These are phyloP conservation scores for Polypterus senegalus DNA, from an alignment of 2,113 vertebrate species.

Conservation along the genomic window DNA sequence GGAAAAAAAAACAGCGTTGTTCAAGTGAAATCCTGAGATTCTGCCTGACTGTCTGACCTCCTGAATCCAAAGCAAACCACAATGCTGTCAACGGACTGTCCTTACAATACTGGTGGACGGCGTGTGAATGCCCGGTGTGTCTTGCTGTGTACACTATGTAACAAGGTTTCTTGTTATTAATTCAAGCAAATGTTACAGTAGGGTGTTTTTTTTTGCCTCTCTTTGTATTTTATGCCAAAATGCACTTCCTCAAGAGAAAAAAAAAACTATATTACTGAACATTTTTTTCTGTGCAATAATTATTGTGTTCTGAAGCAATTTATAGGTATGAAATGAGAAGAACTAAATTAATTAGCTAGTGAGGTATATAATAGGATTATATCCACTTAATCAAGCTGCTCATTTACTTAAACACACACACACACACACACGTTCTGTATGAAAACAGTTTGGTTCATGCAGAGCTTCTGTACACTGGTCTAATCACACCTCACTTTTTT, in stretches of 20 bases:
- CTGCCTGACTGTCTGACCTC: no score
- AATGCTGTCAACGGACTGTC: no score
- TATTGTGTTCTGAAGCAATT: conserved; percentile 4
- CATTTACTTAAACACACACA: no score
- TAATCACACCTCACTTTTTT: no score
- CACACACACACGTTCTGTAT: no score
- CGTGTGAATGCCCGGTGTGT: background rate
- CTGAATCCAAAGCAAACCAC: no score
- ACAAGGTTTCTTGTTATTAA: conserved; percentile 3
- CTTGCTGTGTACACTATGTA: background rate
- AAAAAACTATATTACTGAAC: conserved; percentile 6
- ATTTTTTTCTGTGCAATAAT: conserved; percentile 2
- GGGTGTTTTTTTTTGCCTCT: background rate
- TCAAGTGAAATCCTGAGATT: no score
- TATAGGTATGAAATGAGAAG: background rate
- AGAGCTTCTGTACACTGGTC: no score
- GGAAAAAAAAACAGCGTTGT: no score
- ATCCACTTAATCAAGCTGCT: no score
- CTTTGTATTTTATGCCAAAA: background rate
- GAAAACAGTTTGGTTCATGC: no score
- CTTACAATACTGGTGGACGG: background rate
- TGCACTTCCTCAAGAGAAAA: conserved; percentile 2
- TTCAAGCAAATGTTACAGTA: conserved; percentile 9
- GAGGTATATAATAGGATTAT: background rate
- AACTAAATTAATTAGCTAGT: background rate